Conservation (phyloP, 37 sponge, comb jelly and placozoan genomes). For the Spongilla lacustris region DNA sequence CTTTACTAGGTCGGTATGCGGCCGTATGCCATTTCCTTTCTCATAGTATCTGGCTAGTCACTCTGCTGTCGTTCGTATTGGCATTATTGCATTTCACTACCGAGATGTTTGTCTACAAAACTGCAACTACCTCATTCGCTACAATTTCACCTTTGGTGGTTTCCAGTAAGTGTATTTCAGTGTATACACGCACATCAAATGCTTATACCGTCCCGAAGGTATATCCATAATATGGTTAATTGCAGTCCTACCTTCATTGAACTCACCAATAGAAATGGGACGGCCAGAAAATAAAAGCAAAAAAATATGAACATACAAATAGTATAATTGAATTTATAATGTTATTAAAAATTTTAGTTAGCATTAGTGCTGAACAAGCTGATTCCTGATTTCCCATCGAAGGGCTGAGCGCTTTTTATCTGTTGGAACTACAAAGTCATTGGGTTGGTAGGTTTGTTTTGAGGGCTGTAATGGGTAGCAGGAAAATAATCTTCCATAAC, state of each 20-base stretch:
- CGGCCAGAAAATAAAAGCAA: not conserved
- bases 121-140: constrained; percentile 40
- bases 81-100: constrained; percentile 54
- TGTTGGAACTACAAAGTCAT: constrained; percentile 63
- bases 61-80: constrained; percentile 54
- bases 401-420: constrained; percentile 69
- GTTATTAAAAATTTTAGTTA: not conserved
- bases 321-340: not conserved
- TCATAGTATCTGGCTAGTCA: constrained; percentile 40
- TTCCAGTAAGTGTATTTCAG: constrained; percentile 47
- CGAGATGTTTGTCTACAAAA: constrained; percentile 53
- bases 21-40: not conserved
- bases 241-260: not conserved
- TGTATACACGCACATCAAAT: not conserved
- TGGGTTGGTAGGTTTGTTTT: constrained; percentile 18
- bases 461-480: constrained; percentile 20
- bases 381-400: constrained; percentile 75
- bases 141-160: constrained; percentile 49
- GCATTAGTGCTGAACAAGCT: constrained; percentile 38
- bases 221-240: not conserved
- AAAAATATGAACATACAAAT: not conserved
- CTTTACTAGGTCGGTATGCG: not conserved
- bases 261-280: not conserved
- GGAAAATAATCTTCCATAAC: not conserved
- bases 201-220: not conserved